Evolutionary conservation across 2,888 invertebrate genomes (phyloP).

Genomic region (Epicampocera succincta): DNA sequence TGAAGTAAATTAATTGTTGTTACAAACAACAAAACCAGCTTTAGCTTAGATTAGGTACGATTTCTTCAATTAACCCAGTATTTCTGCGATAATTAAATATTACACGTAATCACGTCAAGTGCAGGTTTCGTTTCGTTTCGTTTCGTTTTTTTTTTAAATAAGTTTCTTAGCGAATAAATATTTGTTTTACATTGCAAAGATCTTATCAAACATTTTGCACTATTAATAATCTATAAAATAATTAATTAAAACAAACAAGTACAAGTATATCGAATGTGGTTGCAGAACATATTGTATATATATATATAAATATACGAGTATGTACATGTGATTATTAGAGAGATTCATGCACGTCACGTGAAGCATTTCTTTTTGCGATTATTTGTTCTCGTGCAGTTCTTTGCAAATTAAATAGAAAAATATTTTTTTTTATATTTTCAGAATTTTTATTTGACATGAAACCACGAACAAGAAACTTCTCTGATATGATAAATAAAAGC

Average conservation of each 20-base stretch:
- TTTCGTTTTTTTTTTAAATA: not conserved
- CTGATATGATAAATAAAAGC: no score
- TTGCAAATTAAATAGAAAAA: no score
- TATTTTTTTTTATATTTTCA: no score
- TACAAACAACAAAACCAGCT: slow-evolving; percentile 2
- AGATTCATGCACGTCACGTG: no score
- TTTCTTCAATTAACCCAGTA: slow-evolving; percentile 55
- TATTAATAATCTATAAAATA: slow-evolving; percentile 12
- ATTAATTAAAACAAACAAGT: slow-evolving; percentile 24
- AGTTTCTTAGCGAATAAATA: slow-evolving; percentile 36
- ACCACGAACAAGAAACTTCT: no score
- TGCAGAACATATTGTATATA: not conserved
- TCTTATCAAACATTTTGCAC: slow-evolving; percentile 51
- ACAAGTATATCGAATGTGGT: not conserved
- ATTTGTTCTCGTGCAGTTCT: no score
- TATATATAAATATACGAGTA: not conserved
- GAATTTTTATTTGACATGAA: no score
- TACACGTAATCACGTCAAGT: slow-evolving; percentile 56
- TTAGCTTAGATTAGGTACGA: slow-evolving; percentile 26
- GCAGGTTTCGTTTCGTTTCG: not conserved
- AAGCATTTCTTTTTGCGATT: no score
- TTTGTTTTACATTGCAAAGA: slow-evolving; percentile 60
- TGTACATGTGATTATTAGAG: not conserved
- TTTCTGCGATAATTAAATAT: slow-evolving; percentile 47
- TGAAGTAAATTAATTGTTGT: no score